These are phyloP conservation scores for Casuarius casuarius DNA, from an alignment of 2,113 vertebrate species.

Conservation along the genomic window DNA sequence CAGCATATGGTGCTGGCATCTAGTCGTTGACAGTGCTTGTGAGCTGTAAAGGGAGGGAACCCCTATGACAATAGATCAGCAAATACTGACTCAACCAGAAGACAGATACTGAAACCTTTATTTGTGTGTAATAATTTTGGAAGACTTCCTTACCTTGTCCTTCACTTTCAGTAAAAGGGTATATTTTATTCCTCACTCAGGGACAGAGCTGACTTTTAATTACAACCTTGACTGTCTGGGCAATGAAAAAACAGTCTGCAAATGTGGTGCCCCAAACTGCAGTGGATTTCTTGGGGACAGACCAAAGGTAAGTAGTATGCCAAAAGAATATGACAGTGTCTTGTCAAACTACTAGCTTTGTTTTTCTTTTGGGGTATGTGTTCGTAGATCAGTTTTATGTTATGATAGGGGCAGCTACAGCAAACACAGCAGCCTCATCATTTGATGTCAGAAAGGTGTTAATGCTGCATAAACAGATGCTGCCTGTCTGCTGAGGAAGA, in stretches of 20 bases:
- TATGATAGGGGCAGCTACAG: not conserved
- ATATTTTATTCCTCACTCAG: slow-evolving; percentile 69
- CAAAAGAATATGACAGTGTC: not conserved
- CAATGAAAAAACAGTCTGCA: slow-evolving; percentile 96
- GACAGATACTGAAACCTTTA: not conserved
- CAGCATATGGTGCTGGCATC: not conserved
- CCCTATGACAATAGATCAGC: not conserved
- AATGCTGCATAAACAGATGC: not conserved
- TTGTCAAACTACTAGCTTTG: not conserved
- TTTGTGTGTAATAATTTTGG: not conserved
- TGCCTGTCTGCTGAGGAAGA: not conserved
- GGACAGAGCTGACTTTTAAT: slow-evolving; percentile 96
- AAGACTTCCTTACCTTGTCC: not conserved
- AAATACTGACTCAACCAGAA: not conserved
- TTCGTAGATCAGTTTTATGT: not conserved
- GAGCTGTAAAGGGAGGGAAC: not conserved
- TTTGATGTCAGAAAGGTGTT: not conserved
- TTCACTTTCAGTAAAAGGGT: not conserved
- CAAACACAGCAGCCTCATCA: not conserved
- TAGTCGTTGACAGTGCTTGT: not conserved
- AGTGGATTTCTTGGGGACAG: slow-evolving; percentile 97
- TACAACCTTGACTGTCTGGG: slow-evolving; percentile 98
- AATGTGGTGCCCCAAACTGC: slow-evolving; percentile 95
- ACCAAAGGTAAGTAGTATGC: slow-evolving; percentile 85
- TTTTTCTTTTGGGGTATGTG: not conserved